Evolutionary conservation across 2,113 vertebrate species (phyloP).

Genomic region (Elaphurus davidianus): DNA sequence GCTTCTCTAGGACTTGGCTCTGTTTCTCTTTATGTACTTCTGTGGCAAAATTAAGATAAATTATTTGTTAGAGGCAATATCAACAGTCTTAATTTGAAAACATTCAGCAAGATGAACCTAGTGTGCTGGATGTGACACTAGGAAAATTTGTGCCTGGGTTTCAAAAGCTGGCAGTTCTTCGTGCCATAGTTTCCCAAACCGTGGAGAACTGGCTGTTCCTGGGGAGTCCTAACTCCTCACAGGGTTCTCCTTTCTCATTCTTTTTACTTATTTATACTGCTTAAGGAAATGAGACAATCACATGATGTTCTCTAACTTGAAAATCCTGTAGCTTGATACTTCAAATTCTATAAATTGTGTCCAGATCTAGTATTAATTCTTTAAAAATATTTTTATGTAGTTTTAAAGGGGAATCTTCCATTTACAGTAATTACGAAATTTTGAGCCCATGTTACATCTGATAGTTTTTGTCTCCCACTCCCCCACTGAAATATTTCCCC

Average conservation of each 20-base stretch:
- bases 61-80: background rate
- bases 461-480: background rate
- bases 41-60: background rate
- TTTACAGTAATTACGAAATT: background rate
- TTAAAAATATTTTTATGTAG: background rate
- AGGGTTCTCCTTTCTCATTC: background rate
- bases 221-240: background rate
- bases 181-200: background rate
- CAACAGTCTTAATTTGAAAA: background rate
- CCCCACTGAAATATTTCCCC: background rate
- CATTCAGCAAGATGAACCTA: background rate
- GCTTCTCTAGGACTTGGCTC: background rate
- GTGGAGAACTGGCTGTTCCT: background rate
- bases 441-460: background rate
- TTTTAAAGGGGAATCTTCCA: background rate
- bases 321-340: background rate
- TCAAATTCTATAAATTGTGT: slow-evolving; percentile 26
- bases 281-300: background rate
- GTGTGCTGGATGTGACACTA: background rate
- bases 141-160: background rate
- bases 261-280: background rate
- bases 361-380: background rate
- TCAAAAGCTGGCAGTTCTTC: background rate
- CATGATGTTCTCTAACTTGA: background rate
- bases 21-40: background rate